phyloP scores from a whole-genome alignment of 2,797 vertebrate species.

The Xerus rutilus region DNA sequence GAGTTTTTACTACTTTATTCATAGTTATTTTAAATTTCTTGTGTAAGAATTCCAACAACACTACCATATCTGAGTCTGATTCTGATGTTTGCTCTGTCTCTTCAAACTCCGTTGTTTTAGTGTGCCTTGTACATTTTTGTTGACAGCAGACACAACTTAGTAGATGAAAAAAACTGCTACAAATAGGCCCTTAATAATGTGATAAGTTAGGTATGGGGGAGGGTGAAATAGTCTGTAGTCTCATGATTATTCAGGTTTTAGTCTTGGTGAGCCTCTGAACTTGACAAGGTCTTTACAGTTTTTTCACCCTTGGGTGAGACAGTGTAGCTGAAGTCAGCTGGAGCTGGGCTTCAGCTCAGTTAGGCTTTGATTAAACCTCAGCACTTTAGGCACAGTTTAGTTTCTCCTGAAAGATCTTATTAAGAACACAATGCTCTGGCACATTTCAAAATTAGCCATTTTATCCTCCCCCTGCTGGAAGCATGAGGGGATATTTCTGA shows the following conservation, averaged over 20 bases:
- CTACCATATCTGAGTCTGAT: neutral
- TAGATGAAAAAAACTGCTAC: neutral
- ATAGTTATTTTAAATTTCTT: neutral
- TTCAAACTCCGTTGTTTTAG: neutral
- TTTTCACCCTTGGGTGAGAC: neutral
- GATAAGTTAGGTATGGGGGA: too few relatives aligned
- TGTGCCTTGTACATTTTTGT: neutral
- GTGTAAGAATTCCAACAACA: neutral
- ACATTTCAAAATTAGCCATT: neutral
- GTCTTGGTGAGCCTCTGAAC: neutral
- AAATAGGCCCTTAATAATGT: neutral
- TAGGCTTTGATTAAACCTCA: neutral
- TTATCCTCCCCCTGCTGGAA: neutral
- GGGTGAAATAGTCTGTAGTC: neutral
- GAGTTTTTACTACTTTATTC: neutral
- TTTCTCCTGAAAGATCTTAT: neutral
- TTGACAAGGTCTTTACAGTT: neutral
- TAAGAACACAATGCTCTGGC: neutral
- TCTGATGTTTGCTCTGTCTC: neutral
- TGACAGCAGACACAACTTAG: neutral
- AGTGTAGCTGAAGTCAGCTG: neutral
- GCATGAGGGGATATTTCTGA: neutral
- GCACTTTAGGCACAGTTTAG: neutral
- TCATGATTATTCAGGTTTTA: neutral
- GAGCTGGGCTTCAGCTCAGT: neutral